Evolutionary conservation across 2,797 vertebrate species (phyloP).

Genomic region (Pyrocephalus nanus): DNA sequence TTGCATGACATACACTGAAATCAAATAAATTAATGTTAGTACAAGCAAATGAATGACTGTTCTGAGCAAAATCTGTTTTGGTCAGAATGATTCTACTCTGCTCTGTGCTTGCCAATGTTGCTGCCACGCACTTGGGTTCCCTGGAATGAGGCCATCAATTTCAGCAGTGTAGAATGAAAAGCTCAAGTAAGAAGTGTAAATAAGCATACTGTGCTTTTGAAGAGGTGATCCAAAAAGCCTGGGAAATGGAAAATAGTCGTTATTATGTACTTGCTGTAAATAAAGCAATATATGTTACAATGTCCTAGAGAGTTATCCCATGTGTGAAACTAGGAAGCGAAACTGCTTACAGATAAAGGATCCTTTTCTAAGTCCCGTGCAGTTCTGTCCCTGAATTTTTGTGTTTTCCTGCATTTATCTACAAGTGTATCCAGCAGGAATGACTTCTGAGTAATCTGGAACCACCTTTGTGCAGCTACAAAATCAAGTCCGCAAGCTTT

Average conservation of each 20-base stretch:
- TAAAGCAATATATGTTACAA: constrained; percentile 42
- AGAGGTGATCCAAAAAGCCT: constrained; percentile 36
- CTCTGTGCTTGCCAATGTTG: neutral
- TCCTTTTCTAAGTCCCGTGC: neutral
- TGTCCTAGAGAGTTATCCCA: neutral
- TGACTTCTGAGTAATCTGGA: neutral
- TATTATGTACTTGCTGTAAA: constrained; percentile 8
- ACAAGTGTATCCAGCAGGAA: neutral
- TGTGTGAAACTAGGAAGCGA: constrained; percentile 3
- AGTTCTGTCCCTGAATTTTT: neutral
- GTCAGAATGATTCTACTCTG: neutral
- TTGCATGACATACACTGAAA: neutral
- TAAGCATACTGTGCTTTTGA: constrained; percentile 35
- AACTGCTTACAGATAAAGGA: neutral
- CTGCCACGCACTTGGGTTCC: neutral
- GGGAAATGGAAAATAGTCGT: constrained; percentile 44
- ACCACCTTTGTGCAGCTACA: neutral
- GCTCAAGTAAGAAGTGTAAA: constrained; percentile 33
- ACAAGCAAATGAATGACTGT: neutral
- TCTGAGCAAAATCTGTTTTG: neutral
- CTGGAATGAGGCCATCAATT: constrained; percentile 8
- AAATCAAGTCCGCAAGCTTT: neutral
- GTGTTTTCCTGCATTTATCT: neutral
- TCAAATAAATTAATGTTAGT: neutral
- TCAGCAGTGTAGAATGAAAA: constrained; percentile 29